These are phyloP conservation scores for Nephrotoma guestfalica DNA, from an alignment of 2,888 invertebrate species.

Conservation along the genomic window DNA sequence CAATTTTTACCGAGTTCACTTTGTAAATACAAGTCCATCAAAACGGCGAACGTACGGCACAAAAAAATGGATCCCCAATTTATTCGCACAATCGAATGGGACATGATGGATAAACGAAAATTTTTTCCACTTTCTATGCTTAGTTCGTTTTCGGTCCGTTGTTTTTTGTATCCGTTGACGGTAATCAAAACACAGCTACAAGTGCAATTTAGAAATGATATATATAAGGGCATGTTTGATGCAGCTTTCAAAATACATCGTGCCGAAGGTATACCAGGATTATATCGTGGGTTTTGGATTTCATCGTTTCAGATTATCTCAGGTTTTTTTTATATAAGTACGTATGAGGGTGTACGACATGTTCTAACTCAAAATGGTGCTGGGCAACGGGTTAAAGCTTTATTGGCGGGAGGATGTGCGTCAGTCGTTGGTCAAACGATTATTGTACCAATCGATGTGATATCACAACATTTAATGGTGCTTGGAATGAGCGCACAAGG, in stretches of 20 bases:
- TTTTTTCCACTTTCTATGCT: slow-evolving; percentile 87
- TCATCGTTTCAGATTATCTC: slow-evolving; percentile 77
- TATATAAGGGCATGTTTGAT: slow-evolving; percentile 77
- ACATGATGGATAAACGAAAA: slow-evolving; percentile 94
- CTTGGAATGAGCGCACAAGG: slow-evolving; percentile 45
- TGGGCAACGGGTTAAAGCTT: slow-evolving; percentile 41
- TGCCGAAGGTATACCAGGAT: slow-evolving; percentile 68
- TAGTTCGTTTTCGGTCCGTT: slow-evolving; percentile 45
- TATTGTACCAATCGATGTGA: slow-evolving; percentile 90
- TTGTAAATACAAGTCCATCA: not conserved
- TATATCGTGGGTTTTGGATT: slow-evolving; percentile 92
- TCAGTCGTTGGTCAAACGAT: slow-evolving; percentile 90
- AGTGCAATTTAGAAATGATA: slow-evolving; percentile 64
- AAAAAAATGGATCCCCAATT: not conserved
- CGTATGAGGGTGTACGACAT: slow-evolving; percentile 84
- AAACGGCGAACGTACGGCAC: not conserved
- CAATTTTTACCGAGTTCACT: not conserved
- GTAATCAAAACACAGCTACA: slow-evolving; percentile 91
- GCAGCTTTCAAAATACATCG: slow-evolving; percentile 77
- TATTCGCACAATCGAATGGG: slow-evolving; percentile 85
- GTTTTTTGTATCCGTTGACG: slow-evolving; percentile 79
- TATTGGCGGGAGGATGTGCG: slow-evolving; percentile 81
- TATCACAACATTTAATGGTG: slow-evolving; percentile 95
- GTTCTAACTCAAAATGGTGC: slow-evolving; percentile 43
- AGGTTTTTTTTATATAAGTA: slow-evolving; percentile 83